Evolutionary conservation across 1,140 invertebrate species (phyloP).

Genomic region (Sycophila sp.): DNA sequence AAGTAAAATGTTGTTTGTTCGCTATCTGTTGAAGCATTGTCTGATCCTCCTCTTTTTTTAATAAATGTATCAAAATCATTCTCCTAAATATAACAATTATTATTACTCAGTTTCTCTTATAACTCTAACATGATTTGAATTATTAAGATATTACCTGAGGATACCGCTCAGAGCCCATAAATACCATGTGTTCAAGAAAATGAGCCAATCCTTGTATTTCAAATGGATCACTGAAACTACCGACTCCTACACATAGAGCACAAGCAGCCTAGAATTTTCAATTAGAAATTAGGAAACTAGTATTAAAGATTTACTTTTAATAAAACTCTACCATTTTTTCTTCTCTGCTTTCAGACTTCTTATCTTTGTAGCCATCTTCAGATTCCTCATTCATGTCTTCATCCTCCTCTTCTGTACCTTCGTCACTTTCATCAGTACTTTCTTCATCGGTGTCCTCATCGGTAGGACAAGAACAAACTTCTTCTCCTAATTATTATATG

Average conservation of each 20-base stretch:
- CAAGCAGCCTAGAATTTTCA: conserved; percentile 71
- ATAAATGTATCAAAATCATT: conserved; percentile 88
- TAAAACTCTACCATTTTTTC: conserved; percentile 61
- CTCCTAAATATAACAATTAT: conserved; percentile 64
- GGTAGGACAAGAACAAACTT: not conserved
- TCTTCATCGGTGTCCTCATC: conserved; percentile 38
- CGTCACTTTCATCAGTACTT: conserved; percentile 47
- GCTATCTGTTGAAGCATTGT: conserved; percentile 86
- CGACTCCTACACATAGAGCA: conserved; percentile 76
- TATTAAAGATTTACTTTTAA: not conserved
- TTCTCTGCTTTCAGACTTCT: conserved; percentile 43
- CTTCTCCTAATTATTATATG: too few relatives aligned
- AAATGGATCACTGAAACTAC: conserved; percentile 77
- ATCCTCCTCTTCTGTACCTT: conserved; percentile 47
- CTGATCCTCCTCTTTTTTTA: conserved; percentile 80
- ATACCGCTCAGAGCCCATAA: conserved; percentile 90
- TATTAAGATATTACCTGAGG: conserved; percentile 65
- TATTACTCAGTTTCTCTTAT: not conserved
- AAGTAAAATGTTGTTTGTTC: conserved; percentile 90
- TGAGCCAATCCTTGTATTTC: conserved; percentile 90
- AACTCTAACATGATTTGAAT: not conserved
- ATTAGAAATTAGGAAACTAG: not conserved
- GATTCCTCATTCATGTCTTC: conserved; percentile 46
- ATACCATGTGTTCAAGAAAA: conserved; percentile 97
- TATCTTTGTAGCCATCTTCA: conserved; percentile 42